Evolutionary conservation across 2,888 invertebrate genomes (phyloP), one percentile per base, ranked within the genome.

Genomic region (Blastobasis lacticolella): DNA sequence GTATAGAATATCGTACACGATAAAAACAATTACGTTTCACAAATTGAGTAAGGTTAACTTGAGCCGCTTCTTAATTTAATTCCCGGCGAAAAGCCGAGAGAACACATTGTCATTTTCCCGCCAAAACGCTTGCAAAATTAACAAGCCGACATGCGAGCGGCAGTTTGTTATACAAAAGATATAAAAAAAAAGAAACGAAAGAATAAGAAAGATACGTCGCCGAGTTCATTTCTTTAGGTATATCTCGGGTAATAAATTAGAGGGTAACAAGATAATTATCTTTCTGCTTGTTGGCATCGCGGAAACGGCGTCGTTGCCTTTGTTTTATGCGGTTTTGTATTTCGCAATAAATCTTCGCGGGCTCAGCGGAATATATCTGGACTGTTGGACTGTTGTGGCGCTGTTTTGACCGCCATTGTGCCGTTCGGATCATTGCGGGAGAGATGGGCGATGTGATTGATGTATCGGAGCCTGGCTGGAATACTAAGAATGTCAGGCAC

Each of bases 251-350:
- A 45, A 52, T 53, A 53, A 53, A 53, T 53, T 50, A 53, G 10
- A 47, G 38, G 7, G 10, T 47, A 53, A 53, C 50, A 53, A 53
- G 50, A 49, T 53, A 53, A 53, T 53, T 50, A 53, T 50, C 50
- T 50, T 50, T 53, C 49, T 50, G 45, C 49, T 38, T 50, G 49
- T 52, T 52, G 46, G 52, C 49, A 46, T 10, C 23, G 51, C 49
- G 53, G 48, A 42, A 45, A 38, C 23, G 48, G 6, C 53, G 45
- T 49, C 49, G 48, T 48, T 47, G 45, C 50, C 38, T 53, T 53
- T 53, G 53, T 53, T 50, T 53, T 50, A 50, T 49, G 47, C 37
- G 46, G 46, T 52, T 49, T 49, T 52, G 40, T 49, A 43, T 41
- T 44, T 23, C 49, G 45, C 43, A 42, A 52, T 52, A 52, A 46